Evolutionary conservation across 1,140 invertebrate species (phyloP), one percentile per base, ranked within the genome.

Genomic region (Marisa cornuarietis): DNA sequence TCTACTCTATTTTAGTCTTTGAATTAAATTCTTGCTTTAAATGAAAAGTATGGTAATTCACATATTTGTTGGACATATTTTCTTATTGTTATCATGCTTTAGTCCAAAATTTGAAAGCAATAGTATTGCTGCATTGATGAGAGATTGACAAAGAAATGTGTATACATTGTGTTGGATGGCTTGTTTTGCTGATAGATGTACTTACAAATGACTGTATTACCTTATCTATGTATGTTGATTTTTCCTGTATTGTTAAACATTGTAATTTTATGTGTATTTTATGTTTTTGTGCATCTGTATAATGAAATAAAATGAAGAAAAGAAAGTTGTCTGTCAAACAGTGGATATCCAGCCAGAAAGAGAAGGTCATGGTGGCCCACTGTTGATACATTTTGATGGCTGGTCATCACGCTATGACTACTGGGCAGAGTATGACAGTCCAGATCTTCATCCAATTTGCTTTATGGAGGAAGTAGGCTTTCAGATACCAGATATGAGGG

Each of bases 381-480:
- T 84, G 1, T 65, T 85, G 31, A 85, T 86, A 26, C 85, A 86
- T 54, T 86, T 86, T 84, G 85, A 86, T 82, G 85, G 85, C 26
- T 86, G 85, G 85, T 83, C 81, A 26, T 49, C 51, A 0, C 42
- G 68, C 10, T 86, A 86, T 69, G 82, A 85, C 73, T 86, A 85
- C 75, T 82, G 79, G 80, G 66, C 83, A 18, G 79, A 84, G 9
- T 73, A 76, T 49, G 77, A 80, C 52, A 71, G 72, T 51, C 52
- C 52, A 22, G 75, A 85, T 73, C 71, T 86, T n/a, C 84, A 85
- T 69, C 84, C 85, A 5, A 31, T 76, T 31, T 83, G 85, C 1
- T 85, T 81, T 72, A 83, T 83, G 83, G 75, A 22, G 7, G 71
- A 73, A 20, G 81, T 71, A 18, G 80, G 76, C 0, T 16, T 74